Base-by-base conservation (phyloP, 2,888 invertebrate genomes). In the Lepeophtheirus nordmannii region DNA sequence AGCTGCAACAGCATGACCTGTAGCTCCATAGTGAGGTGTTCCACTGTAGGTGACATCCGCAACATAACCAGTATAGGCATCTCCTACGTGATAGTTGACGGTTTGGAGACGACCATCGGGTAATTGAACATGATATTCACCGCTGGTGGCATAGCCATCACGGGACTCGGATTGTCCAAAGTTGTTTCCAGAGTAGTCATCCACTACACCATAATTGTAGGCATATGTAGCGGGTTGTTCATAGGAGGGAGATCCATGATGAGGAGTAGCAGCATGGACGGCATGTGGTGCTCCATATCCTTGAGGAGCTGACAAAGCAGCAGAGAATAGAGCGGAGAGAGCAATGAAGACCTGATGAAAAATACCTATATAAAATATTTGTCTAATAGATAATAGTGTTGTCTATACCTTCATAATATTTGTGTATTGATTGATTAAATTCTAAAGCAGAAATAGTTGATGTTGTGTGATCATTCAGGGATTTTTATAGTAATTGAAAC, bases 151-250 rank as follows among this genome's bases (percentile, higher is more conserved):
- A 20, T 60, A 20, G 3, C 61, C 61, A 39, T 60, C 61, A 20
- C 61, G 61, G 8, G 9, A 37, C 61, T 60, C 61, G 37, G 11
- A 30, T 22, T 60, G 61, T 11, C 61, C 61, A n/a, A 60, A 60
- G 37, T 60, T 37, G 1, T 22, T 60, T 11, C 39, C 39, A 37
- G 22, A 37, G 22, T 60, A 60, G 22, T 60, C 61, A 37, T 60
- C 61, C 11, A 30, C 10, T 37, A 60, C 61, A 20, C 37, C 37
- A 37, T 60, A 60, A 5, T 17, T 17, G 17, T 53, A 53, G 53
- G n/a, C 17, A 17, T 53, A 53, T 1, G 2, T 3, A 53, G 53
- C 53, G 5, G 53, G 53, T n/a, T n/a, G n/a, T n/a, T 53, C 53
- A 53, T n/a, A n/a, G 1, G 2, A 53, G 17, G 53, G 5, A 5